Evolutionary conservation across 2,888 invertebrate genomes (phyloP).

Genomic region (Troides aeacus): DNA sequence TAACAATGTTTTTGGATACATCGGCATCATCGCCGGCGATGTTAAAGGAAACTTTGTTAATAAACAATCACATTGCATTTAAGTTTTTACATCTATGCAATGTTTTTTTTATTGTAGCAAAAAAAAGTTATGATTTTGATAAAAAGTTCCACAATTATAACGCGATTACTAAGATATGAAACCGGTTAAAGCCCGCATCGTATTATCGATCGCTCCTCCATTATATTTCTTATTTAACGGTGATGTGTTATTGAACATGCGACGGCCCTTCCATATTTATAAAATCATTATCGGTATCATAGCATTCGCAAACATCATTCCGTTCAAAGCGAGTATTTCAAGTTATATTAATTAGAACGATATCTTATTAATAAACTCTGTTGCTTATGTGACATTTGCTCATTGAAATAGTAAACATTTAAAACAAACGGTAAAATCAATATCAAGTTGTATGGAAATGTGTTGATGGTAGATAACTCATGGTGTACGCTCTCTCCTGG

Average conservation of each 20-base stretch:
- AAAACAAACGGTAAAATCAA: no score
- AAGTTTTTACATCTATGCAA: no score
- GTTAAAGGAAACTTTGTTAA: no score
- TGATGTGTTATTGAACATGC: constrained; percentile 41
- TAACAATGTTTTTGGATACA: no score
- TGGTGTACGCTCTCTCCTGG: no score
- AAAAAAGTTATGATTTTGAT: not conserved
- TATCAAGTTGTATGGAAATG: no score
- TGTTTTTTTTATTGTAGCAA: no score
- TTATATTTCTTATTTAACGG: constrained; percentile 50
- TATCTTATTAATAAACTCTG: constrained; percentile 9
- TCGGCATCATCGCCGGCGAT: no score
- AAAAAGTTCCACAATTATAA: not conserved
- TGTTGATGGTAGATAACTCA: no score
- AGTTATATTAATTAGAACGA: constrained; percentile 7
- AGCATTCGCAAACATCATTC: constrained; percentile 17
- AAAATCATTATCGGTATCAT: constrained; percentile 13
- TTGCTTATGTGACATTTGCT: not conserved
- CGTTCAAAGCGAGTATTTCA: constrained; percentile 5
- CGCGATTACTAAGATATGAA: constrained; percentile 35
- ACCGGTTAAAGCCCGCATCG: constrained; percentile 58
- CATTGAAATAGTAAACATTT: no score
- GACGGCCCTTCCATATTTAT: constrained; percentile 33
- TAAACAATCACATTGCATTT: no score
- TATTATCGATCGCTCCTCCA: constrained; percentile 56